Evolutionary conservation across 64 coral and sea anemone species (phyloP), one percentile per base, ranked within the genome.

Genomic region (Pocillopora verrucosa): DNA sequence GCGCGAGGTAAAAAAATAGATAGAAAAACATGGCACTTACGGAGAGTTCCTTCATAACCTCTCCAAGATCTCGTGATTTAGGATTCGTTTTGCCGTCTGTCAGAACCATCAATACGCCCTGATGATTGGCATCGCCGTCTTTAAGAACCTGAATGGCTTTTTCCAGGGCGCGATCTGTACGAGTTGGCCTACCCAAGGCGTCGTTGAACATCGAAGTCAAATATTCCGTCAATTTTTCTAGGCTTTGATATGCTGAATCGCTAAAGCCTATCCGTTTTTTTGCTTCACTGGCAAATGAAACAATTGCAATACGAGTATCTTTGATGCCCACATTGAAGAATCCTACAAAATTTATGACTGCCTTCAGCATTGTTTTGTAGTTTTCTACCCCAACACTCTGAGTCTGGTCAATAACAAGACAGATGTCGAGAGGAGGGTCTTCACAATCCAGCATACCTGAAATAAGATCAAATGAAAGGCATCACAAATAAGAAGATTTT

Each of bases 361-460:
- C 11, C 7, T 72, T 19, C 17, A 72, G 16, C 67, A 72, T 72
- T 19, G n/a, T 12, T 72, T 25, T 25, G n/a, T 72, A 72, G n/a
- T 72, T 25, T 17, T 9, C 0, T 19, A 22, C n/a, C 7, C 17
- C 17, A 25, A 72, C 67, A 72, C 67, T 72, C n/a, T 72, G 12
- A 19, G 67, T 72, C n/a, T 72, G 67, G n/a, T 72, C 67, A 72
- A 72, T 72, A 72, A 72, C 67, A 72, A 72, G 67, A 22, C 67
- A 72, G 9, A 72, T 72, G 17, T 72, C 67, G 16, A 72, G n/a
- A 9, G 67, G 67, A 72, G 67, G 67, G 17, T 72, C 67, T 72
- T 72, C 67, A 72, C 67, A 72, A 25, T 72, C n/a, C n/a, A 72
- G 7, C 67, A 72, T 72, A 0, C n/a, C 67, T 72, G 67, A 14